Evolutionary conservation across 2,797 vertebrate species (phyloP), one percentile per base, ranked within the genome.

Genomic region (Numenius phaeopus): DNA sequence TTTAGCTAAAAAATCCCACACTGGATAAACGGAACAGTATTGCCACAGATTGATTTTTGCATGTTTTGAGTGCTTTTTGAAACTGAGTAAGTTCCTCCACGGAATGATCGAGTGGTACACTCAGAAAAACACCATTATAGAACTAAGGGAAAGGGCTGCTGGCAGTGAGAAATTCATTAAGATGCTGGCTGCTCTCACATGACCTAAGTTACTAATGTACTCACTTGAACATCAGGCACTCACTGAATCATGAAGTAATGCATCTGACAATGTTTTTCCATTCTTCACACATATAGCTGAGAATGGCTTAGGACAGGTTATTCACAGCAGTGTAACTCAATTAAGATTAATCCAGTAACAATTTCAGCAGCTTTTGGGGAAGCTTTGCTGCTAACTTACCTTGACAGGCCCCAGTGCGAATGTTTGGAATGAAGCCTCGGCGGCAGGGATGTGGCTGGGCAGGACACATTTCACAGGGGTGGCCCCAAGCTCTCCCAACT

Each of bases 391-490:
- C 39, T 95, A 81, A 83, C 93, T 95, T 99, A 99, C 99, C 99
- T 99, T 99, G 99, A 98, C 99, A 99, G 44, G 99, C 99, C 94
- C 99, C 99, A 0, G 99, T 99, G 87, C 99, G 99, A 92, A 99
- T 99, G 97, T 99, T 99, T 47, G 99, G 99, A 94, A 99, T 99
- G 98, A 99, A 99, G 84, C 99, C 99, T 19, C 99, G 98, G 39
- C 99, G 98, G 96, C 99, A 99, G 83, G 99, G 99, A 95, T 99
- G 99, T 7, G 99, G 99, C 96, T 99, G 99, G 69, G 99, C 99
- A 1, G 99, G 99, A 89, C 99, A 99, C 99, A 99, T 99, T 95
- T 99, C 99, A 59, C 99, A 99, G 40, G 99, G 99, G 97, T 99
- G 99, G 96, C 99, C 99, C 99, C 99, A 99, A 0, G 99, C 99